Conservation (phyloP, 35 echinoderm and acorn worm genomes). For the Ptychodera flava region DNA sequence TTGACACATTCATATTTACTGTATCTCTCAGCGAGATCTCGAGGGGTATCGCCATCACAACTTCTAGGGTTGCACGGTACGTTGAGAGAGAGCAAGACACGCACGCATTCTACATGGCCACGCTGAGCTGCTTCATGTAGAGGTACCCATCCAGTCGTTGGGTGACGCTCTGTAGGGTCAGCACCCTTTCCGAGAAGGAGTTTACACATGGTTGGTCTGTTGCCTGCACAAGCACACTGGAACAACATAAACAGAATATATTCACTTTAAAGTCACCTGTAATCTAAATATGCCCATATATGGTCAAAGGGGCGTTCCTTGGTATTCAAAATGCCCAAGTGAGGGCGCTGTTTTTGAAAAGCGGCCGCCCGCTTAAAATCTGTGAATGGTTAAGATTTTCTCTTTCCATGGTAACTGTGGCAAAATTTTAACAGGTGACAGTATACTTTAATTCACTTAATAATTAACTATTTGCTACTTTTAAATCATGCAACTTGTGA, state of each 20-base stretch:
- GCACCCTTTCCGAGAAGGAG: slow-evolving; percentile 49
- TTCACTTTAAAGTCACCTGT: too few relatives aligned
- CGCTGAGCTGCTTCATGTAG: slow-evolving; percentile 83
- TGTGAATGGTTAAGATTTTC: too few relatives aligned
- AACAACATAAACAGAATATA: too few relatives aligned
- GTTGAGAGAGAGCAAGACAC: slow-evolving; percentile 36
- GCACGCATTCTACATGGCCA: slow-evolving; percentile 65
- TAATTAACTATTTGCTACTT: not conserved
- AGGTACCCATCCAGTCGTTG: slow-evolving; percentile 90
- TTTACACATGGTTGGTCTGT: slow-evolving; percentile 28
- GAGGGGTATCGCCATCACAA: slow-evolving; percentile 76
- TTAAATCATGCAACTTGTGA: not conserved
- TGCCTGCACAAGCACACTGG: slow-evolving; percentile 35
- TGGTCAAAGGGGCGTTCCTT: too few relatives aligned
- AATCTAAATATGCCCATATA: too few relatives aligned
- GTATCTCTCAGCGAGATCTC: slow-evolving; percentile 74
- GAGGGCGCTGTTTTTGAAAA: too few relatives aligned
- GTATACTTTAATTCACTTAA: too few relatives aligned
- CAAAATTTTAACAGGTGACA: too few relatives aligned
- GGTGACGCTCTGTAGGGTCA: slow-evolving; percentile 85
- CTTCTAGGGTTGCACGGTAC: slow-evolving; percentile 80
- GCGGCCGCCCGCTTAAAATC: too few relatives aligned
- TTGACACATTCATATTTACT: slow-evolving; percentile 25
- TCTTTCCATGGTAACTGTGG: too few relatives aligned
- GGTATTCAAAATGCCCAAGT: too few relatives aligned